Base-by-base conservation (phyloP, 1,140 invertebrate species). In the Ips typographus region DNA sequence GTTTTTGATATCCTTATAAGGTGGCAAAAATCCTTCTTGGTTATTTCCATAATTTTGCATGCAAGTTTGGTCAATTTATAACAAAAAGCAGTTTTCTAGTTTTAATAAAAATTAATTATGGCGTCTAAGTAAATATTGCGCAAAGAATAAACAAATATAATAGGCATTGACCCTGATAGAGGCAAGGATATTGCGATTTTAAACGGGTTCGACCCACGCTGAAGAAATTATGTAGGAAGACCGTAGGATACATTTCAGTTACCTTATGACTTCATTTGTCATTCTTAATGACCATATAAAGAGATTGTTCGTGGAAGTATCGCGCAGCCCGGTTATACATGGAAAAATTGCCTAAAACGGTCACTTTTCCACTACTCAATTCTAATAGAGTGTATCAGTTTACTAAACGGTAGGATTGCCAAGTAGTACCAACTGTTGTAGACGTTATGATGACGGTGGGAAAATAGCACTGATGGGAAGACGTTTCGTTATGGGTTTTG, bases 191-290 rank as follows among this genome's bases (percentile, higher is more conserved):
- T 42, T 59, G 65, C 40, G 65, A 59, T 49, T 66, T 66, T 66
- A 58, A 65, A 66, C 55, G 41, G 63, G 43, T 49, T n/a, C 65
- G 7, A 40, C 65, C 65, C 55, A 66, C 65, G 49, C 47, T 8
- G 42, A 59, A 66, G 65, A 58, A 59, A 47, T 51, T 7, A 52
- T 37, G 66, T 61, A 68, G 66, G 57, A 61, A 61, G 66, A 52
- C 53, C 55, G 66, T 68, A 56, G 66, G 66, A 60, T 56, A 68
- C 58, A 44, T 60, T 68, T 68, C 57, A 61, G 57, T 61, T 61
- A 68, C 57, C 66, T 68, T 68, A 68, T 68, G 66, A 68, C 66
- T 68, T 68, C 66, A 68, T 68, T 68, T 68, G 58, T 68, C 66
- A 68, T 68, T 68, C 61, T 68, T 68, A 61, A 68, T 68, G 51